Evolutionary conservation across 2,888 invertebrate genomes (phyloP), one percentile per base, ranked within the genome.

Genomic region (Chironomus riparius): DNA sequence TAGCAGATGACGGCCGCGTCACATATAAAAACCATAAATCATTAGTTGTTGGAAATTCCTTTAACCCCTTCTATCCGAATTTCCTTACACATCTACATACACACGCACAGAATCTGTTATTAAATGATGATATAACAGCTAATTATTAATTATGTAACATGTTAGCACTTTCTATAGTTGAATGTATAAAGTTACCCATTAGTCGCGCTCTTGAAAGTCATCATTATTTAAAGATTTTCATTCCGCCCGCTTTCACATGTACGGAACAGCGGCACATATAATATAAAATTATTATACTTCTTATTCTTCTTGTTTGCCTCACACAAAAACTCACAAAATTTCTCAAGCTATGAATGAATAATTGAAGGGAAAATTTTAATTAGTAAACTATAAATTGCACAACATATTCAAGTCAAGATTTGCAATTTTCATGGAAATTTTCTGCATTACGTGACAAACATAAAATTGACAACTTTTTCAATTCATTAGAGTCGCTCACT

Each of bases 61-160:
- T 71, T 56, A 50, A 62, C 72, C 72, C 72, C 56, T 72, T 72
- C 38, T 22, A 38, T 61, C 28, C 28, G 28, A 4, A 28, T 38
- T 71, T 71, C 65, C 12, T 22, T 12, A 65, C 21, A 65, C 65
- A 65, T 28, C 28, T 28, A 28, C 24, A 65, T 12, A 65, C 12
- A 10, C 62, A 62, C 24, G 21, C 56, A 71, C 56, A 24, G n/a
- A 18, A 56, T 15, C 56, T 56, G 18, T 18, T 56, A 56, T 47
- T 71, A 24, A 13, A 71, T 15, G 72, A 72, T 72, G 72, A 72
- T 62, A 62, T 38, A 72, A 72, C 62, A 72, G 72, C 72, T 72
- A 72, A 72, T 72, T 72, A 72, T 72, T 72, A 72, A 72, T 72
- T 72, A 72, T 38, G 61, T 61, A 72, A 72, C 61, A 72, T 62